Evolutionary conservation across 2,888 invertebrate genomes (phyloP), one percentile per base, ranked within the genome.

Genomic region (Eristalinus sepulchralis): DNA sequence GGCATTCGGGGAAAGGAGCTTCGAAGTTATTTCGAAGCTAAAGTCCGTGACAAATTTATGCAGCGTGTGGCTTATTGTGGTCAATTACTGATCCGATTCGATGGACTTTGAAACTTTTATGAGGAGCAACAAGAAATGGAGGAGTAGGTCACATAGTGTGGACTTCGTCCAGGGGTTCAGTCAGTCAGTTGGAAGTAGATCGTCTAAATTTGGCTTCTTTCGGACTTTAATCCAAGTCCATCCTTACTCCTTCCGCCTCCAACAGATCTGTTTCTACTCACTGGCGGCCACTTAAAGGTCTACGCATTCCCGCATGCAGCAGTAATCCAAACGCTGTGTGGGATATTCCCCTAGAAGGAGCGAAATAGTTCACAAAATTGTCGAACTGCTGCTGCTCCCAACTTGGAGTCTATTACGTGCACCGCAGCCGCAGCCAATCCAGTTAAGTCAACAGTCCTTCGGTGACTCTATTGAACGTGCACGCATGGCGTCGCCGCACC

Each of bases 311-410:
- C 36, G 62, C 17, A 33, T 71, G 27, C 27, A 70, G 39, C 59
- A 27, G 55, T 22, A 57, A 13, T 27, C 13, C 24, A 3, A 24
- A 34, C 60, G 39, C 60, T 17, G 63, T 59, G 17, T 70, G 47
- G 59, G 55, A 60, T 47, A 55, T 83, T 39, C 17, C 76, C 67
- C 13, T 62, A 83, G 31, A 83, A 60, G 82, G 82, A 83, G 27
- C 24, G 39, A 77, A 68, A 63, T 68, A 68, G 68, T 68, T 68
- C 66, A 75, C 67, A 75, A 81, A 83, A 83, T 77, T 83, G 64
- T 13, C 64, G 67, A 80, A 73, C 67, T 60, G 62, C 72, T 24
- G 36, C 47, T 33, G 36, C 77, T 55, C 47, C 60, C 66, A 66
- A 72, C 66, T 79, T 53, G 68, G 27, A 75, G 81, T 81, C 73